Percentiles rank a stretch among this genome's conserved stretches.
Conservation (phyloP, 2,888 invertebrate species). For the Sarcophaga subvicina region DNA sequence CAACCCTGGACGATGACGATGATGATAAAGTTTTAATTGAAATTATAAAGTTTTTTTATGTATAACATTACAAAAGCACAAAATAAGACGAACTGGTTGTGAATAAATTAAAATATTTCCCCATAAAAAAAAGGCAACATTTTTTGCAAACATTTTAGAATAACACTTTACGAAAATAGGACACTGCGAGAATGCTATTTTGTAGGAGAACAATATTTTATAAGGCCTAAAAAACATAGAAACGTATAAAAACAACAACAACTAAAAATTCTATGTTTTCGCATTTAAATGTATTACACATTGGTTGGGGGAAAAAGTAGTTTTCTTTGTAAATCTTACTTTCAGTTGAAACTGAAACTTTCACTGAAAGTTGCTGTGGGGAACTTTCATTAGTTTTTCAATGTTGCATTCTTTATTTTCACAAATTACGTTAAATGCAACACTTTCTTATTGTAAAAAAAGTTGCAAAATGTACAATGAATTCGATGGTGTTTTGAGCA, state of each 20-base stretch:
- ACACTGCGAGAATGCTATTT: neutral
- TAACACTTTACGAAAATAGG: neutral
- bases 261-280: neutral
- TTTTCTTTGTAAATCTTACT: neutral
- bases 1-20: slow-evolving; percentile 16
- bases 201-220: neutral
- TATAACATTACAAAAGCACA: slow-evolving; percentile 23
- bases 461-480: too few relatives aligned
- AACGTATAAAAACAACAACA: neutral
- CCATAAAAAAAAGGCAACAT: neutral
- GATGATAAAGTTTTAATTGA: slow-evolving; percentile 65
- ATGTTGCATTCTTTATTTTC: too few relatives aligned
- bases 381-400: too few relatives aligned
- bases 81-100: slow-evolving; percentile 8
- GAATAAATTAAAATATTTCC: slow-evolving; percentile 28
- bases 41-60: slow-evolving; percentile 61
- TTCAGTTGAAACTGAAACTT: too few relatives aligned
- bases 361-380: too few relatives aligned
- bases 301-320: neutral
- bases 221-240: neutral
- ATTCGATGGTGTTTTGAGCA: too few relatives aligned
- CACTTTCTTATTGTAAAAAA: too few relatives aligned
- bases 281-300: neutral
- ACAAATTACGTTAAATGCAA: too few relatives aligned
- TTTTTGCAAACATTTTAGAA: neutral